A percentile compares a stretch with the other conserved stretches of the same genome.
Conservation (phyloP, 2,113 vertebrate genomes). For the Jacana jacana region DNA sequence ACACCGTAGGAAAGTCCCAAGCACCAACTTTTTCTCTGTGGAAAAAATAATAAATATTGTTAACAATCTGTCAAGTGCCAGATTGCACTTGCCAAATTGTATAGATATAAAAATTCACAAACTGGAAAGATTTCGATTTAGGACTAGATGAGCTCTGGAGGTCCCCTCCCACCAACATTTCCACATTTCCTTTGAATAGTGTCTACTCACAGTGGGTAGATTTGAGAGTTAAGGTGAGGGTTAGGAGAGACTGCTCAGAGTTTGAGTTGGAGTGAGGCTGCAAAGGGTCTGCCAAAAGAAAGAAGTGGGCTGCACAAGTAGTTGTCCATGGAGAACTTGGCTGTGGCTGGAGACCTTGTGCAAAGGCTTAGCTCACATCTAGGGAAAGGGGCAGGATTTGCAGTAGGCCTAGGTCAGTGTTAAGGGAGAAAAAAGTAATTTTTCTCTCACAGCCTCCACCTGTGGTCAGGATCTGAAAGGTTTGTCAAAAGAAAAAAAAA, state of each 20-base stretch:
- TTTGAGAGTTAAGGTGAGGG: not conserved
- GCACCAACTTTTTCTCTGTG: not conserved
- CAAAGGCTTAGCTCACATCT: not conserved
- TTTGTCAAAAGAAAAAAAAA: not conserved
- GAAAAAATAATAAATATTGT: not conserved
- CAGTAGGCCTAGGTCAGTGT: not conserved
- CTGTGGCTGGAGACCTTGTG: not conserved
- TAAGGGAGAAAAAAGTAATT: not conserved
- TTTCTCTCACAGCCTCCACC: not conserved
- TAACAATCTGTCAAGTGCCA: not conserved
- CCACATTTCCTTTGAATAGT: not conserved
- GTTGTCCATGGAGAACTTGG: not conserved
- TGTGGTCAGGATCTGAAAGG: not conserved
- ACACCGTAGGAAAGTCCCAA: not conserved
- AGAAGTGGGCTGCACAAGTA: not conserved
- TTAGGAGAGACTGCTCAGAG: not conserved
- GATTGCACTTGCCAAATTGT: not conserved
- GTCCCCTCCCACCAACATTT: not conserved
- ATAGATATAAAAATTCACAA: not conserved
- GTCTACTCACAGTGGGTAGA: no score
- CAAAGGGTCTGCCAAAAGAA: not conserved
- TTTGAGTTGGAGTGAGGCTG: not conserved
- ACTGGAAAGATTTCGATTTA: not conserved
- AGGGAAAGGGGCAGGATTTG: not conserved
- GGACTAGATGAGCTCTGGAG: not conserved